A percentile compares a stretch with the other conserved stretches of the same genome.
phyloP scores from a whole-genome alignment of 2,888 invertebrate species.

The Eupeodes latifasciatus region DNA sequence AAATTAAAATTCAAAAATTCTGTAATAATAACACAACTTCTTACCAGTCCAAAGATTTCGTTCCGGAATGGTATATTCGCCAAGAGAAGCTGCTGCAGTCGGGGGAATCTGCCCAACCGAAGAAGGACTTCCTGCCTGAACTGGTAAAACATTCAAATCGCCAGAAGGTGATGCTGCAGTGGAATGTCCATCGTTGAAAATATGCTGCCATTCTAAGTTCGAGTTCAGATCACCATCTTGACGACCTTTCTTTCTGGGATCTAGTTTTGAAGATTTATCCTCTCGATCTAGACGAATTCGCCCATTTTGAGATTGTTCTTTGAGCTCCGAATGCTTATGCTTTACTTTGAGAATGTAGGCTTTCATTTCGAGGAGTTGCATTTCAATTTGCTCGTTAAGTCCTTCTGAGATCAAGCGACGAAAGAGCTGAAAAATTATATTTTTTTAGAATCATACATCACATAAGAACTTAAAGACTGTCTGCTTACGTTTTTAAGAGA shows the following conservation, averaged over 20 bases:
- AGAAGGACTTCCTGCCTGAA: constrained; percentile 80
- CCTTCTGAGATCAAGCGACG: constrained; percentile 93
- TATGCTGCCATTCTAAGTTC: constrained; percentile 95
- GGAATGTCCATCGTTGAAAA: constrained; percentile 85
- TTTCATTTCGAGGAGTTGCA: constrained; percentile 93
- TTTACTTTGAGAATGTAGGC: constrained; percentile 91
- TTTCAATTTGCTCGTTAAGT: constrained; percentile 92
- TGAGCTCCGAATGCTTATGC: constrained; percentile 85
- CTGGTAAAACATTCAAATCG: constrained; percentile 80
- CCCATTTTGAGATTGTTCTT: constrained; percentile 82
- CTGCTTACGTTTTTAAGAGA: constrained; percentile 87
- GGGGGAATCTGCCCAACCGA: constrained; percentile 79
- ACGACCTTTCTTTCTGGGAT: constrained; percentile 81
- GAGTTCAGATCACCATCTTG: constrained; percentile 84
- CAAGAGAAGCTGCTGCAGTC: constrained; percentile 84
- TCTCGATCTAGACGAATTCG: constrained; percentile 82
- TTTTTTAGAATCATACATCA: neutral
- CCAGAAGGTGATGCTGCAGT: constrained; percentile 80
- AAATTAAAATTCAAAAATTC: constrained; percentile 2
- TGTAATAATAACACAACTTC: neutral
- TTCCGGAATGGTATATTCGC: constrained; percentile 88
- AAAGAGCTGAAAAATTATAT: constrained; percentile 86
- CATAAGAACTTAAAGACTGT: neutral
- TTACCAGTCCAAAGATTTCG: constrained; percentile 92
- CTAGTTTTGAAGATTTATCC: constrained; percentile 78